Evolutionary conservation across 1,140 invertebrate species (phyloP).

Genomic region (Cotesia chilonis): DNA sequence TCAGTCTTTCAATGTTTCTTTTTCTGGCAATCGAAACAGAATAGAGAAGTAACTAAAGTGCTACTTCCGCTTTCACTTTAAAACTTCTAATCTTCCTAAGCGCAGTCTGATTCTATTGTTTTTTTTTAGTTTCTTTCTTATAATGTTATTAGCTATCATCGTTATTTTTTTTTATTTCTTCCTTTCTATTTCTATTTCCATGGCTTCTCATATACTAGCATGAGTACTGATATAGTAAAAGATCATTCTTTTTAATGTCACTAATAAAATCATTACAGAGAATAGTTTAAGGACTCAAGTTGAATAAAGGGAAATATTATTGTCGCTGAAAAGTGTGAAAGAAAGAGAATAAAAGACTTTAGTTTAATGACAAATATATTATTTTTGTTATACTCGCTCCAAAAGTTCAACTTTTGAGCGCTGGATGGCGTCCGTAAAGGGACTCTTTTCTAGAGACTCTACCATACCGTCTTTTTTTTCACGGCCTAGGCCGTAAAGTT

Average conservation of each 20-base stretch:
- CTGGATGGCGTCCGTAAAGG: no score
- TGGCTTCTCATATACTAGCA: no score
- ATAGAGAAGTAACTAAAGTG: constrained; percentile 39
- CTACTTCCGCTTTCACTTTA: constrained; percentile 33
- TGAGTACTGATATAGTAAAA: no score
- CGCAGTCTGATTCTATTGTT: constrained; percentile 1
- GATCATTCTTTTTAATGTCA: constrained; percentile 42
- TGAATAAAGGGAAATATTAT: neutral
- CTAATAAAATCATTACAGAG: constrained; percentile 51
- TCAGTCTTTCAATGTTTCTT: constrained; percentile 4
- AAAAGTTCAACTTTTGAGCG: no score
- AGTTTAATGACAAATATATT: no score
- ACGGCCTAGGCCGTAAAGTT: no score
- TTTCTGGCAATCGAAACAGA: constrained; percentile 4
- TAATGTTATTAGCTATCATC: neutral
- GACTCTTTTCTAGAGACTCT: no score
- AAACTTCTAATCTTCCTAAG: constrained; percentile 31
- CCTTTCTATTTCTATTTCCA: neutral
- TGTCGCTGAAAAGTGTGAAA: neutral
- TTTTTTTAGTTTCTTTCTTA: neutral
- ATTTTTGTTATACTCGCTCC: no score
- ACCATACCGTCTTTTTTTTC: no score
- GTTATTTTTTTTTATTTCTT: neutral
- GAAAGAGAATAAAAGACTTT: no score
- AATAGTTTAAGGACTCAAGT: constrained; percentile 35